A percentile compares a stretch with the other conserved stretches of the same genome.
Evolutionary conservation across 1,140 invertebrate species (phyloP).

Genomic region (Ips typographus): DNA sequence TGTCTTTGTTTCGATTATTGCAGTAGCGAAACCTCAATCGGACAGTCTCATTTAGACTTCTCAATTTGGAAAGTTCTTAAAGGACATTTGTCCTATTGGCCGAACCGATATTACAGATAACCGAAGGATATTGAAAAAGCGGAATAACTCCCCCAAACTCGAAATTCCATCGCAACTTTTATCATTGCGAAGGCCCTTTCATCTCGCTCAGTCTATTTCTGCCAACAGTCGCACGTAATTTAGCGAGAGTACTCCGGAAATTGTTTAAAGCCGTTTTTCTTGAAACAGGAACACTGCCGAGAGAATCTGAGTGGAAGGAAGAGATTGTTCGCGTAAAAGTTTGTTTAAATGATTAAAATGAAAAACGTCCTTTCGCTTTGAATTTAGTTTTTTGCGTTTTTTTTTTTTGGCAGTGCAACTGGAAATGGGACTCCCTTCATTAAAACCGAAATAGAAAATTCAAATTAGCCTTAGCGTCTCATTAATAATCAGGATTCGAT

Average conservation of each 20-base stretch:
- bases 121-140: neutral
- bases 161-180: slow-evolving; percentile 11
- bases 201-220: slow-evolving; percentile 17
- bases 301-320: slow-evolving; percentile 4
- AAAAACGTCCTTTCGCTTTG: neutral
- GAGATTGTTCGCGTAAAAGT: slow-evolving; percentile 5
- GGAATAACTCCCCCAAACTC: slow-evolving; percentile 7
- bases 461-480: slow-evolving; percentile 30
- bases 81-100: slow-evolving; percentile 13
- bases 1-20: no score
- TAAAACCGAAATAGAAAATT: slow-evolving; percentile 29
- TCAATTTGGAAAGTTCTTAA: no score
- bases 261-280: slow-evolving; percentile 21
- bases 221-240: slow-evolving; percentile 23
- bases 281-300: slow-evolving; percentile 5
- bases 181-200: slow-evolving; percentile 14
- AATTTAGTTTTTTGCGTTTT: no score
- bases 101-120: slow-evolving; percentile 2
- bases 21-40: no score
- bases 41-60: no score
- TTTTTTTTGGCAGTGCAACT: no score
- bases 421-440: neutral
- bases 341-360: slow-evolving; percentile 9
- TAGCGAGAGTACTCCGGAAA: slow-evolving; percentile 20
- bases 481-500: slow-evolving; percentile 36